phyloP scores from a whole-genome alignment of 1,140 invertebrate species.

The Palaemon carinicauda region DNA sequence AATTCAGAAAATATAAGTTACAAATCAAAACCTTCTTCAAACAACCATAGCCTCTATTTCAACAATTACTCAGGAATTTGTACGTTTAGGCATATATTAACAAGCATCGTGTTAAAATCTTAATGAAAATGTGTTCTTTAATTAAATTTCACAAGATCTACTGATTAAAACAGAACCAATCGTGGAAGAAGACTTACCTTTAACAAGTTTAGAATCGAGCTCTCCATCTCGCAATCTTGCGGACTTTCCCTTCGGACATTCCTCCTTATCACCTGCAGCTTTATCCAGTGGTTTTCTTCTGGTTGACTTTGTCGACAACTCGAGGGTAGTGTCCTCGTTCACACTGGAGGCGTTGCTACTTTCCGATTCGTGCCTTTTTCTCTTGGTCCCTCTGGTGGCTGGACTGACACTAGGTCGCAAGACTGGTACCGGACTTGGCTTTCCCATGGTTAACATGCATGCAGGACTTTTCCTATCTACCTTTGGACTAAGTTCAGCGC shows the following conservation, averaged over 20 bases:
- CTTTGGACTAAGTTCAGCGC: slow-evolving; percentile 50
- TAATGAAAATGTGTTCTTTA: no score
- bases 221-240: background rate
- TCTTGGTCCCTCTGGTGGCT: slow-evolving; percentile 53
- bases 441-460: slow-evolving; percentile 53
- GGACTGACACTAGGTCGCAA: slow-evolving; percentile 51
- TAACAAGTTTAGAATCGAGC: background rate
- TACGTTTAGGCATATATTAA: no score
- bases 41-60: no score
- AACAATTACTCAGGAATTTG: no score
- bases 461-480: slow-evolving; percentile 56
- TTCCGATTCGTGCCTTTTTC: slow-evolving; percentile 51
- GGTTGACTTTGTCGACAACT: slow-evolving; percentile 25
- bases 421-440: slow-evolving; percentile 53
- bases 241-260: background rate
- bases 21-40: no score
- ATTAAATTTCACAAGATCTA: no score
- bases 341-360: slow-evolving; percentile 49
- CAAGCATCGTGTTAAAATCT: no score
- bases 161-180: no score
- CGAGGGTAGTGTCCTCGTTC: slow-evolving; percentile 34
- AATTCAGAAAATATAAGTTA: no score
- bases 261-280: slow-evolving; percentile 14
- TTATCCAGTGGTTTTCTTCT: slow-evolving; percentile 47
- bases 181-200: background rate